Percentiles rank a stretch among this genome's conserved stretches.
These are phyloP conservation scores for Baryphthengus martii DNA, from an alignment of 2,113 vertebrate genomes.

Conservation along the genomic window DNA sequence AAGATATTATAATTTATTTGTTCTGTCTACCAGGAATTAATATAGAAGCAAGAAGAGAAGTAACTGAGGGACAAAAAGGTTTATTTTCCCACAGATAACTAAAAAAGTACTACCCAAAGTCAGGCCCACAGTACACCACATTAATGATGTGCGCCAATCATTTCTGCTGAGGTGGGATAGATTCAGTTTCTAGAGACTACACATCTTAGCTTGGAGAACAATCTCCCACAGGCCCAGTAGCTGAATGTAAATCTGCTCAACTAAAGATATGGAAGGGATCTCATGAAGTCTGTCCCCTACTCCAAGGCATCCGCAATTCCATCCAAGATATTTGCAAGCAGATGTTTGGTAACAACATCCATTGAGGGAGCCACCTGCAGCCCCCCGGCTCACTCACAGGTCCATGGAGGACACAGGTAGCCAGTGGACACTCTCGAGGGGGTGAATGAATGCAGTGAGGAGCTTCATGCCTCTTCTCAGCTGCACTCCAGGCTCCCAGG, in stretches of 20 bases:
- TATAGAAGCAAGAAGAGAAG: background rate
- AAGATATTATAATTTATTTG: background rate
- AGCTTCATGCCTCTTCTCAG: background rate
- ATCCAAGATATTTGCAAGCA: background rate
- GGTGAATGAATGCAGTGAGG: background rate
- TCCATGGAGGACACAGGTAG: background rate
- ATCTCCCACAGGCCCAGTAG: background rate
- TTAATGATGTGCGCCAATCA: background rate
- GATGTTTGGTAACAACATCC: background rate
- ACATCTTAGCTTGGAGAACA: background rate
- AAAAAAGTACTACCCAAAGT: background rate
- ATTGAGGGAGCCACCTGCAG: background rate
- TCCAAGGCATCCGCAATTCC: background rate
- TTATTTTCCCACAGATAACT: background rate
- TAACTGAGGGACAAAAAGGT: background rate
- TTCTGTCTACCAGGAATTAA: background rate
- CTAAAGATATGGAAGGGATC: background rate
- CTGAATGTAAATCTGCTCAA: background rate
- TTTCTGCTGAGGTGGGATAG: background rate
- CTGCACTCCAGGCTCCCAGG: fast-evolving
- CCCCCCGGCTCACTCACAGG: background rate
- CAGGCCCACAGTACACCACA: background rate
- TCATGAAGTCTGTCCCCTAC: background rate
- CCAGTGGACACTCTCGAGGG: background rate
- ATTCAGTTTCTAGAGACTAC: background rate